Conservation (phyloP, 2,888 invertebrate species). For the Euzophera pinguis region DNA sequence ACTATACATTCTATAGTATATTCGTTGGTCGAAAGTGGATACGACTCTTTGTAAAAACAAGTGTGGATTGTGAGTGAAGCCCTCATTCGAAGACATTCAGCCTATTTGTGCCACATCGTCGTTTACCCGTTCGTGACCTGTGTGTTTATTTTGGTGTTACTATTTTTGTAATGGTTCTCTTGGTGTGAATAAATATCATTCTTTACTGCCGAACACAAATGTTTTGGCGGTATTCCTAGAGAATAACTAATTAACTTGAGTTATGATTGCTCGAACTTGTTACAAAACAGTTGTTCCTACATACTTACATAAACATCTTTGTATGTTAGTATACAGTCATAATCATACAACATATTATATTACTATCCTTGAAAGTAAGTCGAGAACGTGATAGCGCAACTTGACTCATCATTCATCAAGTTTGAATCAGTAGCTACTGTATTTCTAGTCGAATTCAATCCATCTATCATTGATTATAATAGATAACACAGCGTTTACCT, state of each 20-base stretch:
- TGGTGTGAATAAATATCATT: conserved; percentile 56
- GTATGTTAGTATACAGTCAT: not conserved
- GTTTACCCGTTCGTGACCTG: conserved; percentile 44
- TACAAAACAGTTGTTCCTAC: conserved; percentile 1
- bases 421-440: not conserved
- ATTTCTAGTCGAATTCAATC: not conserved
- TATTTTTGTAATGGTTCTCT: conserved; percentile 59
- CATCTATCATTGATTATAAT: too few species aligned
- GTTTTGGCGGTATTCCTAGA: conserved; percentile 13
- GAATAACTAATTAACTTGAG: conserved; percentile 4
- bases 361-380: conserved; percentile 18
- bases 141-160: conserved; percentile 62
- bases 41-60: conserved; percentile 37
- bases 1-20: conserved; percentile 35
- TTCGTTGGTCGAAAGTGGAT: conserved; percentile 36
- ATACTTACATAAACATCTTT: conserved; percentile 5
- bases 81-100: conserved; percentile 29
- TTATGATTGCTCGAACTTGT: conserved; percentile 2
- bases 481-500: too few species aligned
- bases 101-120: conserved; percentile 38
- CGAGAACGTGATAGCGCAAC: conserved; percentile 13
- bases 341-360: not conserved
- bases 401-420: conserved; percentile 10
- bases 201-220: conserved; percentile 32
- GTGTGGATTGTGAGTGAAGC: conserved; percentile 32